phyloP scores from a whole-genome alignment of 2,888 invertebrate genomes.

The Perizoma flavofasciatum region DNA sequence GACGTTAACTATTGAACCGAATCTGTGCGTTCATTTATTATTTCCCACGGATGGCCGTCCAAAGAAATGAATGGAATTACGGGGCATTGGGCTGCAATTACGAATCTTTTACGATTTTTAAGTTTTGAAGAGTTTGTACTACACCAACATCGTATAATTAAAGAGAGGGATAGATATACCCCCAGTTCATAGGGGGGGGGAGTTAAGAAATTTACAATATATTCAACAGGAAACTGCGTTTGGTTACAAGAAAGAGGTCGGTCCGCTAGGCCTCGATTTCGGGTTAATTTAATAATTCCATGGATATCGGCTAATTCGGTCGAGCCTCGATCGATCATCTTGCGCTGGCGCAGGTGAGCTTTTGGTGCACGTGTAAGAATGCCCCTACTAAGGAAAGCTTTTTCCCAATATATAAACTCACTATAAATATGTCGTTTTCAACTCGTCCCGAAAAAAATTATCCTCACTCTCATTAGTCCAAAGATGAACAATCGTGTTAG shows the following conservation, averaged over 20 bases:
- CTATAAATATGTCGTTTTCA: too few relatives aligned
- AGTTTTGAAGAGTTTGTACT: too few relatives aligned
- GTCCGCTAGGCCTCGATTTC: conserved; percentile 47
- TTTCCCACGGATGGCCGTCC: conserved; percentile 47
- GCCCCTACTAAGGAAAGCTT: conserved; percentile 39
- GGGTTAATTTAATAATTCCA: conserved; percentile 71
- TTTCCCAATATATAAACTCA: too few relatives aligned
- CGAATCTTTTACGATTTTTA: too few relatives aligned
- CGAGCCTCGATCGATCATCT: conserved; percentile 62
- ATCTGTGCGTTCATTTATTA: conserved; percentile 50
- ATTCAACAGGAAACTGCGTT: conserved; percentile 57
- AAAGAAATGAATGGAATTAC: conserved; percentile 8
- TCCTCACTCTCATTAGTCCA: too few relatives aligned
- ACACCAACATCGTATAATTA: too few relatives aligned
- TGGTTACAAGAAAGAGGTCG: conserved; percentile 69
- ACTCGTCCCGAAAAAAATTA: too few relatives aligned
- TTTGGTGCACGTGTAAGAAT: conserved; percentile 36
- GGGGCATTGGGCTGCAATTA: too few relatives aligned
- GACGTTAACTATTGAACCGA: conserved; percentile 50
- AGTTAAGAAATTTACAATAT: conserved; percentile 9
- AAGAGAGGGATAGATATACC: too few relatives aligned
- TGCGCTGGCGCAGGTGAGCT: conserved; percentile 67
- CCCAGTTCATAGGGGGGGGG: too few relatives aligned
- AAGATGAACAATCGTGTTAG: too few relatives aligned
- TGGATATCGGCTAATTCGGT: conserved; percentile 65